Evolutionary conservation across 2,888 invertebrate genomes (phyloP), one percentile per base, ranked within the genome.

Genomic region (Heliconius ethilla): DNA sequence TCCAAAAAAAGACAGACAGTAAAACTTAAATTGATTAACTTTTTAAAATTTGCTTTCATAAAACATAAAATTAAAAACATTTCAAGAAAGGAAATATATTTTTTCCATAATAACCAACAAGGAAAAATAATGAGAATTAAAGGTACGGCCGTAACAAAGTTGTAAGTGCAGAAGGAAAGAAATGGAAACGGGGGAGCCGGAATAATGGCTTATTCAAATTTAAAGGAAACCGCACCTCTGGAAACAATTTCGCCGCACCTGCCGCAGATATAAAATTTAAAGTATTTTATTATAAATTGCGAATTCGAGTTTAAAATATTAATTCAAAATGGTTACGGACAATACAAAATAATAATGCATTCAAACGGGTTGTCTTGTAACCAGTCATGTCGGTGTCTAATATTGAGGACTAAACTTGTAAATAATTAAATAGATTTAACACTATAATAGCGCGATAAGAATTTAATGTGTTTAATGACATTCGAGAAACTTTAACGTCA

Each of bases 141-240:
- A 76, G 76, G 27, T 75, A 75, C 77, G 79, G 55, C 70, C 73
- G 69, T 77, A 77, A 77, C 76, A 78, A 80, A 79, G 72, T 78
- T 80, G 73, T 73, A 74, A 77, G 74, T 78, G 76, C 75, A 77
- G 69, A 81, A 75, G 78, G 82, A 82, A 84, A 83, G 82, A 82
- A 84, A 77, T 78, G 72, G 75, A 67, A 55, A 65, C 13, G 69
- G 77, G 75, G 75, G 78, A 77, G 69, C 63, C 80, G 79, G 85
- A 87, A 89, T 92, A 92, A 92, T 91, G 89, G 89, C 87, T 91
- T 92, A 93, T 93, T 93, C 90, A 93, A 92, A 93, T 92, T 90
- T 87, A 89, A 90, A 88, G 88, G 87, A 90, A 88, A 89, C 88
- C 89, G 86, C 88, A 86, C 86, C 89, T 89, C 84, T 86, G 90